Conservation (phyloP, 2,888 invertebrate genomes). For the Artemia sinica region DNA sequence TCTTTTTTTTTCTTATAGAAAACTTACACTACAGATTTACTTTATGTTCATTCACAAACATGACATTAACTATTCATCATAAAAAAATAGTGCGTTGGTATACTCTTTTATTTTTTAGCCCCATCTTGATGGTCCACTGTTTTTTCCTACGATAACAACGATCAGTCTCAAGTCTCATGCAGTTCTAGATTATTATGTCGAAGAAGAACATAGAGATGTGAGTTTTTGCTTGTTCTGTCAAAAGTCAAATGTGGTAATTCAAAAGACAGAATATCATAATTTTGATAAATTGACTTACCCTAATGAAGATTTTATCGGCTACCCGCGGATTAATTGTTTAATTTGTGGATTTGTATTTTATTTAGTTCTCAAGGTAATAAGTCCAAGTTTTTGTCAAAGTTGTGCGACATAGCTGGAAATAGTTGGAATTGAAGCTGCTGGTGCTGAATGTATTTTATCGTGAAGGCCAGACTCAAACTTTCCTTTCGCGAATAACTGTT, state of each 20-base stretch:
- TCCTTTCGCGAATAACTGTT: no score
- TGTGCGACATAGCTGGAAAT: no score
- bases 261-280: neutral
- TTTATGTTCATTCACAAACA: no score
- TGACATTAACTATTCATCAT: neutral
- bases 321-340: no score
- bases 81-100: neutral
- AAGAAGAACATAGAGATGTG: constrained; percentile 28
- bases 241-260: neutral
- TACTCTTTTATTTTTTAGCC: constrained; percentile 38
- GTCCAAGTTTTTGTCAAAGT: no score
- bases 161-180: constrained; percentile 79
- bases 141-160: constrained; percentile 78
- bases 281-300: no score
- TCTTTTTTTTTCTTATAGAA: neutral
- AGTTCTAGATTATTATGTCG: constrained; percentile 56
- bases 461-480: no score
- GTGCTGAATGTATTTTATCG: no score
- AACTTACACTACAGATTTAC: neutral
- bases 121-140: constrained; percentile 86
- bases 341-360: no score
- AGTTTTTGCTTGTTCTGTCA: neutral
- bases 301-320: no score
- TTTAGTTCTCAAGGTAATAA: no score
- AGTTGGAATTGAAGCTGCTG: no score